A percentile compares a stretch with the other conserved stretches of the same genome.
Evolutionary conservation across 2,113 vertebrate species (phyloP).

Genomic region (Protobothrops flavoviridis): DNA sequence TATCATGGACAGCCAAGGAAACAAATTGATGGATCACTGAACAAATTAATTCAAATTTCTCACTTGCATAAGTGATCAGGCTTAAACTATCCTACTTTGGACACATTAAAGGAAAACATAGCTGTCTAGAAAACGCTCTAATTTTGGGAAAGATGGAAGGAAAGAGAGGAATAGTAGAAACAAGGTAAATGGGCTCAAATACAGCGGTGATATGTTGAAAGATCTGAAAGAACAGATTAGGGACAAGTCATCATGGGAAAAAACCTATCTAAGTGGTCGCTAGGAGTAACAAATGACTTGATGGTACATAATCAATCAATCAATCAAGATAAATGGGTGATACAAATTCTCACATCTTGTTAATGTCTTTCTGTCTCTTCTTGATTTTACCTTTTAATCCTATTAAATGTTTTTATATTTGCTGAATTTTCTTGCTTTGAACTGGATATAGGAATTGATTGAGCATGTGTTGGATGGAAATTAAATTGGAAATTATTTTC

Average conservation of each 20-base stretch:
- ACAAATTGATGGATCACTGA: not conserved
- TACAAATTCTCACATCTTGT: not conserved
- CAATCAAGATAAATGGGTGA: not conserved
- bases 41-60: not conserved
- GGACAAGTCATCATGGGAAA: not conserved
- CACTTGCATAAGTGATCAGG: not conserved
- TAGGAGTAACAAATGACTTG: not conserved
- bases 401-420: not conserved
- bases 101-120: not conserved
- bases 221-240: not conserved
- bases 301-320: not conserved
- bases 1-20: not conserved
- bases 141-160: not conserved
- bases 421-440: not conserved
- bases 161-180: not conserved
- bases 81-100: not conserved
- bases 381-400: not conserved
- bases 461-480: not conserved
- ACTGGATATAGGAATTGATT: not conserved
- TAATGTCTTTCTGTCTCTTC: not conserved
- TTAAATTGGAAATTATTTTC: not conserved
- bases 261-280: not conserved
- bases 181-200: not conserved
- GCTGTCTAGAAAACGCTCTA: not conserved
- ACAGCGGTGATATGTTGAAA: not conserved